Percentiles rank a stretch among this genome's conserved stretches.
Conservation (phyloP, 2,888 invertebrate species). For the Philonicus albiceps region DNA sequence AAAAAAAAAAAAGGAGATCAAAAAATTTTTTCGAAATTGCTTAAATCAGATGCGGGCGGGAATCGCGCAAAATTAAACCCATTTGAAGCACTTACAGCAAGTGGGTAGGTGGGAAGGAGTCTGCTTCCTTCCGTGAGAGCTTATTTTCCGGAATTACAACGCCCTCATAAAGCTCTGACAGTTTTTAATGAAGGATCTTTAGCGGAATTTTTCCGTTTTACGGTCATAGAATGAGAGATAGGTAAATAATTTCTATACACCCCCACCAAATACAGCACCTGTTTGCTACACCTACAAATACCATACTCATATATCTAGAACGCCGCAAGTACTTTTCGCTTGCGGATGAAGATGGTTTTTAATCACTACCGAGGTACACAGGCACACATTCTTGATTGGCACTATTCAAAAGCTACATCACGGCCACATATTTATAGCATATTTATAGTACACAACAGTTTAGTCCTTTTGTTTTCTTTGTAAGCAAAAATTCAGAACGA, state of each 20-base stretch:
- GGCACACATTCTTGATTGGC: slow-evolving; percentile 12
- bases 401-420: slow-evolving; percentile 1
- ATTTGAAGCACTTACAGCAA: background rate
- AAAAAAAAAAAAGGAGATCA: background rate
- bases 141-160: background rate
- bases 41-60: background rate
- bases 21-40: background rate
- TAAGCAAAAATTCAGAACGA: background rate
- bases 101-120: background rate
- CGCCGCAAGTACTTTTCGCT: background rate
- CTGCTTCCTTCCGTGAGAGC: slow-evolving; percentile 23
- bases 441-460: background rate
- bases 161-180: slow-evolving; percentile 26
- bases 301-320: background rate
- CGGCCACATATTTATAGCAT: background rate
- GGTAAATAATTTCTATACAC: background rate
- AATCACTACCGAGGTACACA: background rate
- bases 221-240: background rate
- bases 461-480: background rate
- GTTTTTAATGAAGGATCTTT: slow-evolving; percentile 31
- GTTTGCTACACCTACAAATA: background rate
- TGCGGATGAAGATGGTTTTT: slow-evolving; percentile 2
- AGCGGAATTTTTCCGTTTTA: slow-evolving; percentile 19
- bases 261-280: background rate
- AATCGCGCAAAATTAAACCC: slow-evolving; percentile 1